Evolutionary conservation across 2,888 invertebrate species (phyloP).

Genomic region (Drosophila macrospina): DNA sequence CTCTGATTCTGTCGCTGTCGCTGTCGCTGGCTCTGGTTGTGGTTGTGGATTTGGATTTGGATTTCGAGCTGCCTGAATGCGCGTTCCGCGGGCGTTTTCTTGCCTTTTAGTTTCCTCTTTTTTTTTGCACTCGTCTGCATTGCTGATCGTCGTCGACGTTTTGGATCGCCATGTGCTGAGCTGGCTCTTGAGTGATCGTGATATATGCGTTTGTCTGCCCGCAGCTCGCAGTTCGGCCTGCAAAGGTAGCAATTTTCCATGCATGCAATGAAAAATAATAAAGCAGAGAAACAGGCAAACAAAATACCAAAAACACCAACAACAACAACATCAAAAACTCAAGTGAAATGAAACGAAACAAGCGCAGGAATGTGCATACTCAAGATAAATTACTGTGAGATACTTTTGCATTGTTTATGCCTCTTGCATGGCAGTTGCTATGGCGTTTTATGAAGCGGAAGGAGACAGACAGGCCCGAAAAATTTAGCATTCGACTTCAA

Average conservation of each 20-base stretch:
- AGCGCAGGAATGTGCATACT: conserved; percentile 78
- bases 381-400: conserved; percentile 75
- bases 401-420: conserved; percentile 66
- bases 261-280: conserved; percentile 73
- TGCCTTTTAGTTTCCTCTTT: conserved; percentile 35
- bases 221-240: conserved; percentile 62
- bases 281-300: conserved; percentile 41
- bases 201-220: conserved; percentile 71
- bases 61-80: conserved; percentile 69
- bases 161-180: conserved; percentile 66
- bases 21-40: conserved; percentile 8
- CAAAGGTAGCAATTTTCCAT: conserved; percentile 82
- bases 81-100: conserved; percentile 54
- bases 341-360: conserved; percentile 75
- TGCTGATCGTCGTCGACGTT: conserved; percentile 49
- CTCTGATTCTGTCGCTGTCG: not conserved
- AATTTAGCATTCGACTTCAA: conserved; percentile 32
- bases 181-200: conserved; percentile 76
- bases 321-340: conserved; percentile 25
- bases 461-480: conserved; percentile 42
- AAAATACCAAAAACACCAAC: conserved; percentile 10
- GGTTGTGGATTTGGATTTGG: conserved; percentile 54
- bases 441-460: conserved; percentile 51
- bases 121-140: conserved; percentile 63
- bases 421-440: conserved; percentile 43